Conservation (phyloP, 1,140 invertebrate genomes). For the Orius laevigatus region DNA sequence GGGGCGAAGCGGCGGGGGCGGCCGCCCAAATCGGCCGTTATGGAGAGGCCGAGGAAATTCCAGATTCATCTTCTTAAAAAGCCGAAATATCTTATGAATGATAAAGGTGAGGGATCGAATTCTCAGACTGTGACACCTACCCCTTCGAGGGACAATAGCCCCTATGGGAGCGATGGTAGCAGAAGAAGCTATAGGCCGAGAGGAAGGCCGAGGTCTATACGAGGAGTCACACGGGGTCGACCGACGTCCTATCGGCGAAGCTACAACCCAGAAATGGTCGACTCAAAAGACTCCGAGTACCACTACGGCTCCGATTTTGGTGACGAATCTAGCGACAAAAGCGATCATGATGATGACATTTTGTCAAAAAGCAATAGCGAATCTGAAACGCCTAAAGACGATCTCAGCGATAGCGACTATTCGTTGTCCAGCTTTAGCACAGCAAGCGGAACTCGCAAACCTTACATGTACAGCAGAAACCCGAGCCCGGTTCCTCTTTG, state of each 20-base stretch:
- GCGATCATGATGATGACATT: conserved; percentile 52
- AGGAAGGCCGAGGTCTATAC: conserved; percentile 20
- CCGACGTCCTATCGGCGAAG: conserved; percentile 39
- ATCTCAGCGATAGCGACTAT: conserved; percentile 66
- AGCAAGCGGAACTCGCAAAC: conserved; percentile 42
- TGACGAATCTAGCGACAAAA: conserved; percentile 65
- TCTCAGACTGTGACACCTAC: conserved; percentile 57
- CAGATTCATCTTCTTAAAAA: conserved; percentile 79
- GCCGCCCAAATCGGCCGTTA: conserved; percentile 70
- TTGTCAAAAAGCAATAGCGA: conserved; percentile 44
- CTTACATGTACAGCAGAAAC: conserved; percentile 30
- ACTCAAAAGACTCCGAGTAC: conserved; percentile 69
- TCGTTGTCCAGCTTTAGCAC: conserved; percentile 63
- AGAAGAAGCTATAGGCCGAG: conserved; percentile 39
- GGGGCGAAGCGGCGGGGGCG: conserved; percentile 71
- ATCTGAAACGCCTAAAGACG: conserved; percentile 40
- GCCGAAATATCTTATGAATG: conserved; percentile 59
- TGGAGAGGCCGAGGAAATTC: conserved; percentile 67
- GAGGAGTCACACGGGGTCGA: conserved; percentile 23
- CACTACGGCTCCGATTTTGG: conserved; percentile 82
- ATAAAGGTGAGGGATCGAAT: conserved; percentile 42
- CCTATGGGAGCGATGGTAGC: conserved; percentile 49
- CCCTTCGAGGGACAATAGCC: conserved; percentile 54
- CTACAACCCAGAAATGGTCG: conserved; percentile 53
- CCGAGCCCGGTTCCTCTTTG: conserved; percentile 75